These are phyloP conservation scores for Drosophila sordidula DNA, from an alignment of 2,888 invertebrate genomes.

Conservation along the genomic window DNA sequence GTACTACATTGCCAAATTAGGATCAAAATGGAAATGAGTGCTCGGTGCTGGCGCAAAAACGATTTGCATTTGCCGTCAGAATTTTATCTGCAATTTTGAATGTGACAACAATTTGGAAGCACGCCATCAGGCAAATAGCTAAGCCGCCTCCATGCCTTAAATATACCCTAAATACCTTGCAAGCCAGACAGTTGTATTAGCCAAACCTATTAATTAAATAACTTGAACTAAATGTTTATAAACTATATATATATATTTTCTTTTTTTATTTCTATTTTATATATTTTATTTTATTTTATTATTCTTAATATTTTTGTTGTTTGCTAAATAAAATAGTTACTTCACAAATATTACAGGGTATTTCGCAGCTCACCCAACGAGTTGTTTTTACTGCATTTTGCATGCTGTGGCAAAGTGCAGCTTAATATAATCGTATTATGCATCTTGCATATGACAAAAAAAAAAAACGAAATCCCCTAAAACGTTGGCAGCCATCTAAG, in stretches of 20 bases:
- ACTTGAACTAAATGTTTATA: neutral
- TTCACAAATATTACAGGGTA: neutral
- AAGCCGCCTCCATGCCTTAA: neutral
- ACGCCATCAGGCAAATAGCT: constrained; percentile 41
- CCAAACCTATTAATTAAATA: too few species aligned
- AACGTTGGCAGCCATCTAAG: constrained; percentile 30
- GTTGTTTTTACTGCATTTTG: constrained; percentile 10
- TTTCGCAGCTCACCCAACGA: constrained; percentile 1
- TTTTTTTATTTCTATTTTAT: too few species aligned
- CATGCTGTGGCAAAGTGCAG: constrained; percentile 53
- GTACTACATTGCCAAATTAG: constrained; percentile 52
- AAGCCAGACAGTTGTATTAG: too few species aligned
- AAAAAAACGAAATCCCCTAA: constrained; percentile 27
- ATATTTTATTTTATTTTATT: too few species aligned
- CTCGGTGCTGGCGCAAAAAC: constrained; percentile 31
- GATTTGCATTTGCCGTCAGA: constrained; percentile 67
- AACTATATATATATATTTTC: neutral
- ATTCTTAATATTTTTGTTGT: too few species aligned
- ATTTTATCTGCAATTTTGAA: constrained; percentile 57
- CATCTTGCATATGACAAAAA: constrained; percentile 50
- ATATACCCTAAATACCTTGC: neutral
- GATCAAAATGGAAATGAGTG: constrained; percentile 15
- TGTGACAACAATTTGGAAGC: constrained; percentile 55
- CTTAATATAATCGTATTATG: constrained; percentile 59
- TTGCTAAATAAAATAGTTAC: too few species aligned